Percentiles rank a stretch among this genome's conserved stretches.
phyloP scores from a whole-genome alignment of 2,113 vertebrate species.

The Aplodontia rufa region DNA sequence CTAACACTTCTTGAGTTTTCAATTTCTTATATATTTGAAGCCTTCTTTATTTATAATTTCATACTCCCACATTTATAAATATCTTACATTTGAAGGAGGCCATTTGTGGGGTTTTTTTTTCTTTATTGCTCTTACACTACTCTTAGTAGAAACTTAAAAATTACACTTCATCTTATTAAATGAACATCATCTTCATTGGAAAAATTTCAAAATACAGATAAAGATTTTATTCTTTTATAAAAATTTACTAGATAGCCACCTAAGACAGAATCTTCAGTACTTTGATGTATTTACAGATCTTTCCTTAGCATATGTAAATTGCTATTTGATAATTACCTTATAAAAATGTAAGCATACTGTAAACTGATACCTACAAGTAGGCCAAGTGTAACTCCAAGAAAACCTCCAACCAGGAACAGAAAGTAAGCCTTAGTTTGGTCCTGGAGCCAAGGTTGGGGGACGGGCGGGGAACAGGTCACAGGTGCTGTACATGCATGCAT shows the following conservation, averaged over 20 bases:
- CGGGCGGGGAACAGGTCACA: no score
- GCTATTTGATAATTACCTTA: neutral
- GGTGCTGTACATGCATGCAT: rapidly evolving
- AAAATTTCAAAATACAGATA: slow-evolving; percentile 2
- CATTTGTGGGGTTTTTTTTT: neutral
- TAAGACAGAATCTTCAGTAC: neutral
- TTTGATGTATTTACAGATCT: neutral
- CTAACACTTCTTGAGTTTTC: neutral
- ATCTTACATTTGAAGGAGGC: neutral
- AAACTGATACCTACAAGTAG: no score
- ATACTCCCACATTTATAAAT: neutral
- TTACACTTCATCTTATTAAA: neutral
- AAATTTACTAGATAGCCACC: neutral
- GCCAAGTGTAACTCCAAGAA: neutral
- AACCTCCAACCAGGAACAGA: neutral
- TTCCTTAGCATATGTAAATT: neutral
- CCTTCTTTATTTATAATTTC: neutral
- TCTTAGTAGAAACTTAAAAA: slow-evolving; percentile 11
- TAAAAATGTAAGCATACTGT: neutral
- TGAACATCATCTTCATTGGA: neutral
- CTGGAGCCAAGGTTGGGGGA: no score
- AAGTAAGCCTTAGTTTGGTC: rapidly evolving
- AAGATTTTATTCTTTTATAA: neutral
- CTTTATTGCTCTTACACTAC: neutral
- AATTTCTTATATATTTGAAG: neutral